A percentile compares a stretch with the other conserved stretches of the same genome.
These are phyloP conservation scores for Pipa parva DNA, from an alignment of 2,113 vertebrate genomes.

Conservation along the genomic window DNA sequence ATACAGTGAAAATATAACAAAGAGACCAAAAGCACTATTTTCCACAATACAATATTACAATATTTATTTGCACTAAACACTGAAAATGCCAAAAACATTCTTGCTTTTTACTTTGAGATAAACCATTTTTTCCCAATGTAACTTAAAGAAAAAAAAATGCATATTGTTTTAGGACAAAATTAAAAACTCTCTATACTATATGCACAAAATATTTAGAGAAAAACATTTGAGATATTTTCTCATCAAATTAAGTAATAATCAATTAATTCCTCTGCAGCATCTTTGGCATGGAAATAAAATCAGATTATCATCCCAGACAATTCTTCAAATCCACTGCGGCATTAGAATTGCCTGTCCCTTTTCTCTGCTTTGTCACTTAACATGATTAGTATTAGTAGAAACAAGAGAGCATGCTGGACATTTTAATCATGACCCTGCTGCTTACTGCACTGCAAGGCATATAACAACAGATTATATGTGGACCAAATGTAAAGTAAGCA, in stretches of 20 bases:
- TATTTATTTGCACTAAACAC: too few species aligned
- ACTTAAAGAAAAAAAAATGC: not conserved
- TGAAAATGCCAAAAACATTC: too few species aligned
- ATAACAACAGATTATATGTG: not conserved
- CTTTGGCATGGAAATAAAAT: not conserved
- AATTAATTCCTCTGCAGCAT: conserved; percentile 8
- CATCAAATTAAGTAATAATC: not conserved
- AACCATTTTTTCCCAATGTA: not conserved
- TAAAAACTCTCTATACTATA: not conserved
- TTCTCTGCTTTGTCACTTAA: conserved; percentile 7
- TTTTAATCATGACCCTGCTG: not conserved
- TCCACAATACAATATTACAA: too few species aligned
- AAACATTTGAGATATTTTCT: not conserved
- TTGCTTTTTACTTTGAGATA: too few species aligned
- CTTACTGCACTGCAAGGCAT: not conserved
- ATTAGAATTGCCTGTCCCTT: conserved; percentile 1
- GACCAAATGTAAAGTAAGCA: not conserved
- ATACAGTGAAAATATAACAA: too few species aligned
- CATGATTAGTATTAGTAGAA: conserved; percentile 3
- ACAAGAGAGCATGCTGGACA: not conserved
- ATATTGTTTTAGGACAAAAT: not conserved
- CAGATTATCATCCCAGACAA: conserved; percentile 4
- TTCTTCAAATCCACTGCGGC: conserved; percentile 19
- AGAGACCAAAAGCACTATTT: too few species aligned
- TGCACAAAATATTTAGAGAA: not conserved